A percentile compares a stretch with the other conserved stretches of the same genome.
Evolutionary conservation across 2,113 vertebrate species (phyloP).

Genomic region (Plectropomus leopardus): DNA sequence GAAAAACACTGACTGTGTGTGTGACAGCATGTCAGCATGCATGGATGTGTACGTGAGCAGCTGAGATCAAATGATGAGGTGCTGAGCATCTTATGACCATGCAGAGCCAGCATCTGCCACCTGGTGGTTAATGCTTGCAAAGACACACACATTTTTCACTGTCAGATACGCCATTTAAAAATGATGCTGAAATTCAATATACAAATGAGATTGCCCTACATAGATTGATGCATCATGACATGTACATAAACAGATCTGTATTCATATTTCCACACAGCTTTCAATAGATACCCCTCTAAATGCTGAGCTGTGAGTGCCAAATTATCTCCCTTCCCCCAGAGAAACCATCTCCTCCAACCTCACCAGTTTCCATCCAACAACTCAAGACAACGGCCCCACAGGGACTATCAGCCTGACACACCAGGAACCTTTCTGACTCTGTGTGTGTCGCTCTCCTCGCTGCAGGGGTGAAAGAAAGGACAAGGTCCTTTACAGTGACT

Average conservation of each 20-base stretch:
- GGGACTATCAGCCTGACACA: constrained; percentile 61
- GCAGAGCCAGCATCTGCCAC: constrained; percentile 63
- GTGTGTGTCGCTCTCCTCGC: constrained; percentile 16
- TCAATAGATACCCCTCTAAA: constrained; percentile 11
- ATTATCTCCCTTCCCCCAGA: constrained; percentile 26
- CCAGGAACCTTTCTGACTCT: constrained; percentile 22
- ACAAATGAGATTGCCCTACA: constrained; percentile 12
- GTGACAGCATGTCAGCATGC: constrained; percentile 18
- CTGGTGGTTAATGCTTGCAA: constrained; percentile 67
- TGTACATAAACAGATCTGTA: constrained; percentile 6
- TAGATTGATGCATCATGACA: background rate
- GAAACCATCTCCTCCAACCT: constrained; percentile 37
- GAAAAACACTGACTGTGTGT: background rate
- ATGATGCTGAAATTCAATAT: constrained; percentile 28
- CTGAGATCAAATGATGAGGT: constrained; percentile 27
- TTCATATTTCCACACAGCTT: constrained; percentile 9
- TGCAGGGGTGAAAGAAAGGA: constrained; percentile 48
- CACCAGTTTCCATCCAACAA: constrained; percentile 51
- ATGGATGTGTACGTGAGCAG: constrained; percentile 28
- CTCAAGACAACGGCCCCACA: constrained; percentile 52
- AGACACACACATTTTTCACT: constrained; percentile 8
- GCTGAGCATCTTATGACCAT: constrained; percentile 10
- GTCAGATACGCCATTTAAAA: constrained; percentile 32
- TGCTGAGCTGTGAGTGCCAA: constrained; percentile 35
- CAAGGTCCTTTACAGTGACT: constrained; percentile 59